Base-by-base conservation (phyloP, 2,113 vertebrate genomes). In the Anoplopoma fimbria region DNA sequence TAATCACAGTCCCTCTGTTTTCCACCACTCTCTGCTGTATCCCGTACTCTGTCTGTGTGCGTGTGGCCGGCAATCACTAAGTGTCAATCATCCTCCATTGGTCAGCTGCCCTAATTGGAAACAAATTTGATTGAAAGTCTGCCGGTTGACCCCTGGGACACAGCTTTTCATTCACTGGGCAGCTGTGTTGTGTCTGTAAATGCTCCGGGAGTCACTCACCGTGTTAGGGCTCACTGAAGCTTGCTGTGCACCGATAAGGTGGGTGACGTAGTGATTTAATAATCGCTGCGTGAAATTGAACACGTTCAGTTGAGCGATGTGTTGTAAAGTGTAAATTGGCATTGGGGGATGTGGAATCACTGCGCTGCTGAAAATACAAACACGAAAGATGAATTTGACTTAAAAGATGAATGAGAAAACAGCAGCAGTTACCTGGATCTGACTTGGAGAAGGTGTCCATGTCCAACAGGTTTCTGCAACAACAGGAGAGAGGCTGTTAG, bases 361-460 rank as follows among this genome's bases (percentile, higher is more conserved):
- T 45, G 42, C 19, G 15, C 27, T 40, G 49, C 57, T 51, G 45
- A 21, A 79, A 77, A 62, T 49, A 75, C 21, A 83, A 67, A 62
- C 13, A 25, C 25, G 40, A 67, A 13, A 3, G 8, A 9, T 74
- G 38, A 49, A 42, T 75, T 58, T 63, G 34, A 75, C 51, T 45
- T 4, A 6, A 55, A 38, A 57, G 77, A 69, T 34, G 42, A 63
- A 62, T 47, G 29, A 57, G 68, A 53, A 31, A 42, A 58, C 6
- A 25, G 31, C 23, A 61, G 25, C 45, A 93, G 94, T 89, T 95
- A 99, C 98, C 97, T 87, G 98, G 98, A 86, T 98, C 97, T 27
- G 98, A 99, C 82, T 98, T 99, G 67, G 98, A 99, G 92, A 99
- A 99, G 38, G 97, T 98, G 93, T 99, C 98, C 93, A 98, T 95